Conservation (phyloP, 2,888 invertebrate genomes). For the Agonopterix subpropinquella region DNA sequence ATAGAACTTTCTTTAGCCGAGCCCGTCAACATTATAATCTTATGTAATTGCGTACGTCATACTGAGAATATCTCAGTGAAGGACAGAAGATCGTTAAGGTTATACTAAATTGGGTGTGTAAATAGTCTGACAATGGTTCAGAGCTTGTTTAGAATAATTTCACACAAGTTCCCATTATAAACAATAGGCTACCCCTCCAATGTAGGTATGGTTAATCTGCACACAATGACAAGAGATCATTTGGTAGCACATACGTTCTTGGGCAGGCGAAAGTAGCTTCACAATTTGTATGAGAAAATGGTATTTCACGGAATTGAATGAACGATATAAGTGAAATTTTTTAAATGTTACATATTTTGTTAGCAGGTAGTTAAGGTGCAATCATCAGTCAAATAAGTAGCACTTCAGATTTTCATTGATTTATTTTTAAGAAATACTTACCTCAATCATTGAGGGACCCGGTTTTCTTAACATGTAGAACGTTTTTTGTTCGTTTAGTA, state of each 20-base stretch:
- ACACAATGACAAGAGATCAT: conserved; percentile 51
- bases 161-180: conserved; percentile 6
- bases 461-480: too few species aligned
- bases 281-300: conserved; percentile 56
- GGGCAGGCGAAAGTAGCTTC: conserved; percentile 54
- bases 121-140: conserved; percentile 29
- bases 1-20: conserved; percentile 19
- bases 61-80: neutral
- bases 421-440: too few species aligned
- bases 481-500: too few species aligned
- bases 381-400: too few species aligned
- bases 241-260: conserved; percentile 35
- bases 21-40: conserved; percentile 3
- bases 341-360: conserved; percentile 11
- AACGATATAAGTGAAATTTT: conserved; percentile 27
- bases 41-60: conserved; percentile 4
- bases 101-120: neutral
- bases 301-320: conserved; percentile 44
- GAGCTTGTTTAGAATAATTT: too few species aligned
- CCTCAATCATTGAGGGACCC: too few species aligned
- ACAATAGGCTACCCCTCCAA: conserved; percentile 21
- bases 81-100: conserved; percentile 5
- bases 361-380: conserved; percentile 4
- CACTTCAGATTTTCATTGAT: too few species aligned
- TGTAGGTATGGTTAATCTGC: conserved; percentile 35